Evolutionary conservation across 2,888 invertebrate species (phyloP).

Genomic region (Trissoscelio sp.): DNA sequence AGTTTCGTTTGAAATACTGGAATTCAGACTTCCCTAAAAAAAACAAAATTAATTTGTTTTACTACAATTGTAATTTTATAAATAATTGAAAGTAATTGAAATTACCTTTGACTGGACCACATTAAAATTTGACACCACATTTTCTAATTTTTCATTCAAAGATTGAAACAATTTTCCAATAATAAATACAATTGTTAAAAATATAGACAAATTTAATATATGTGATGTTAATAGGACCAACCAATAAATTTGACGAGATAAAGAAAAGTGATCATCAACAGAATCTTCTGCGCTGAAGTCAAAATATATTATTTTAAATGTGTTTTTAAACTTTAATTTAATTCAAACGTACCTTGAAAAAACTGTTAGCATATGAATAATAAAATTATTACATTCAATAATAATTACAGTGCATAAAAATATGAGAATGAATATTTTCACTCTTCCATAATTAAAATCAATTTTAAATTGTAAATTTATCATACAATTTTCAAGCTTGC

Average conservation of each 20-base stretch:
- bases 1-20: conserved; percentile 23
- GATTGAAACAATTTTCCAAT: conserved; percentile 52
- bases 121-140: conserved; percentile 12
- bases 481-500: conserved; percentile 22
- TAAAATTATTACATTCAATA: conserved; percentile 7
- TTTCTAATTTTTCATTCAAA: conserved; percentile 36
- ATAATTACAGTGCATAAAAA: conserved; percentile 2
- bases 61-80: too few relatives aligned
- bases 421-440: conserved; percentile 11
- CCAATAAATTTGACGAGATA: too few relatives aligned
- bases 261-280: too few relatives aligned
- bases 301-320: too few relatives aligned
- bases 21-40: conserved; percentile 3
- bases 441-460: conserved; percentile 18
- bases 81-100: too few relatives aligned
- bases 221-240: conserved; percentile 29
- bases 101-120: too few relatives aligned
- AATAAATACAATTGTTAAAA: conserved; percentile 32
- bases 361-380: background rate
- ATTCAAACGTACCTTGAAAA: background rate
- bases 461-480: conserved; percentile 22
- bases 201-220: conserved; percentile 47
- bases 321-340: too few relatives aligned
- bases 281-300: too few relatives aligned
- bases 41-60: conserved; percentile 9